Evolutionary conservation across 2,797 vertebrate species (phyloP).

Genomic region (Silurus aristotelis): DNA sequence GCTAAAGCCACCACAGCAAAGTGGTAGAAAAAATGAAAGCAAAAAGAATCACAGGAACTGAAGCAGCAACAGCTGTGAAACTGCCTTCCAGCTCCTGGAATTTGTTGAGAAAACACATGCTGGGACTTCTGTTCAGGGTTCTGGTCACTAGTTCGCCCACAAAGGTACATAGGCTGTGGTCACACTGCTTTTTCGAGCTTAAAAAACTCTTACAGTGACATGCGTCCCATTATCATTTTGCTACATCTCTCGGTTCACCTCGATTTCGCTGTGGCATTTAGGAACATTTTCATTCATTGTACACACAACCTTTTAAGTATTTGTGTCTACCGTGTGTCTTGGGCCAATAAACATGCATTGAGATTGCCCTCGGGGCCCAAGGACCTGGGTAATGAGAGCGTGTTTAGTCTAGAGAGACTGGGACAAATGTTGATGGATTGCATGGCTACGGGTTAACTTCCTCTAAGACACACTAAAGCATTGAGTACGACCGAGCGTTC

Average conservation of each 20-base stretch:
- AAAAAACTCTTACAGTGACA: slow-evolving; percentile 64
- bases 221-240: slow-evolving; percentile 63
- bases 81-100: slow-evolving; percentile 56
- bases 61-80: slow-evolving; percentile 43
- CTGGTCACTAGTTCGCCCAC: slow-evolving; percentile 32
- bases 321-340: slow-evolving; percentile 67
- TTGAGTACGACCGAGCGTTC: slow-evolving; percentile 40
- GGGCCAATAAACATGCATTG: slow-evolving; percentile 78
- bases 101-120: slow-evolving; percentile 52
- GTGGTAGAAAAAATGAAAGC: slow-evolving; percentile 6
- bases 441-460: slow-evolving; percentile 73
- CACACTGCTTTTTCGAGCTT: background rate
- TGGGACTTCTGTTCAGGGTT: slow-evolving; percentile 57
- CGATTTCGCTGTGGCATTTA: slow-evolving; percentile 63
- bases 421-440: slow-evolving; percentile 82
- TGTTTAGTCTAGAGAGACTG: slow-evolving; percentile 81
- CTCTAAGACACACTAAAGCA: slow-evolving; percentile 52
- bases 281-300: slow-evolving; percentile 62
- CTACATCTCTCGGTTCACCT: slow-evolving; percentile 36
- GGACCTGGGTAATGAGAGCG: slow-evolving; percentile 77
- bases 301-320: slow-evolving; percentile 52
- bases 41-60: slow-evolving; percentile 30
- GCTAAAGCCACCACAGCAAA: slow-evolving; percentile 26
- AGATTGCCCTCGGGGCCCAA: slow-evolving; percentile 66
- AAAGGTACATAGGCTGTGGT: slow-evolving; percentile 18